Evolutionary conservation across 1,140 invertebrate species (phyloP).

Genomic region (Tribolium castaneum): DNA sequence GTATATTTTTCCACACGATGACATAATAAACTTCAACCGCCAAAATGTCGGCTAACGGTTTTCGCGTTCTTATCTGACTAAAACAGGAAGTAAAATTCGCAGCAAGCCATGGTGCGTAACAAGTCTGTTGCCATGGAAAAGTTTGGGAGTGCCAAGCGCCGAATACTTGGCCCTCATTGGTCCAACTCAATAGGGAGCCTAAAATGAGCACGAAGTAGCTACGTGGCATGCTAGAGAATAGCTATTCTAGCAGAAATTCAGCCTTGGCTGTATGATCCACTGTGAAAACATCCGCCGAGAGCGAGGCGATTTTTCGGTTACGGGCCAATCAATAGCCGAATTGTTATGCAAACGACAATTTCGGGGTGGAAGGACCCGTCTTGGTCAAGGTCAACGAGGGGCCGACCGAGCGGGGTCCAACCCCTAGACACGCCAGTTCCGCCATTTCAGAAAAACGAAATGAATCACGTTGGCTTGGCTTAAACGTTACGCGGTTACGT

Average conservation of each 20-base stretch:
- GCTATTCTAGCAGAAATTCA: conserved; percentile 39
- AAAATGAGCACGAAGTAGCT: conserved; percentile 44
- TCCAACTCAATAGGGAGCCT: conserved; percentile 37
- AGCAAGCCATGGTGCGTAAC: conserved; percentile 44
- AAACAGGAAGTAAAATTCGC: conserved; percentile 48
- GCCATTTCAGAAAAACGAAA: conserved; percentile 19
- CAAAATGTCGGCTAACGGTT: conserved; percentile 45
- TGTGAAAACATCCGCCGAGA: conserved; percentile 34
- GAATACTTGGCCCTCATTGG: conserved; percentile 47
- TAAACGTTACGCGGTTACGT: not conserved
- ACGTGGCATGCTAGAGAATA: conserved; percentile 38
- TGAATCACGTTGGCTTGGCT: not conserved
- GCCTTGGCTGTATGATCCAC: conserved; percentile 42
- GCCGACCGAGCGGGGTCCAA: conserved; percentile 16
- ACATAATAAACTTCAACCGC: conserved; percentile 7
- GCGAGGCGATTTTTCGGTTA: conserved; percentile 3
- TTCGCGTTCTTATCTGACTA: conserved; percentile 43
- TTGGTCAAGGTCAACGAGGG: conserved; percentile 36
- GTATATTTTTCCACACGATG: not conserved
- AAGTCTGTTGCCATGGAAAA: conserved; percentile 51
- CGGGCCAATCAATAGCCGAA: not conserved
- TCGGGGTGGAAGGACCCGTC: not conserved
- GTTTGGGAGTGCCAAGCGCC: conserved; percentile 50
- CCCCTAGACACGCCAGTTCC: conserved; percentile 24
- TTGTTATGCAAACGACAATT: conserved; percentile 5